Percentiles rank a stretch among this genome's conserved stretches.
Conservation (phyloP, 2,797 vertebrate genomes). For the Eurystomus glaucurus region DNA sequence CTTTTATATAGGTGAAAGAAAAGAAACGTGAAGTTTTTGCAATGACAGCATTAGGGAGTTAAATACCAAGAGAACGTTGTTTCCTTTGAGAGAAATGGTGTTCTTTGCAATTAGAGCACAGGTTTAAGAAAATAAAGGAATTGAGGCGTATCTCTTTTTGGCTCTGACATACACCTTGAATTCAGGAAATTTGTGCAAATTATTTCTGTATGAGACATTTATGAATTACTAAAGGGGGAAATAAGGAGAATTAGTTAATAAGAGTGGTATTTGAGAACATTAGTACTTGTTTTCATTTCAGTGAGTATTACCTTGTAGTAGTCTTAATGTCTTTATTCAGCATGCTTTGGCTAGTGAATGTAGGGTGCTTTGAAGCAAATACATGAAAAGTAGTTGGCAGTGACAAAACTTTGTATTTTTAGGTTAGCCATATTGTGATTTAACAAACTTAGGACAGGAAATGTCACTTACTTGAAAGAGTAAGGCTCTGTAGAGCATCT, state of each 20-base stretch:
- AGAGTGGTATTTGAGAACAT: background rate
- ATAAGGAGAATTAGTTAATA: background rate
- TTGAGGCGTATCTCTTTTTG: background rate
- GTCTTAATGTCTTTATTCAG: background rate
- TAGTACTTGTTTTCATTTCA: background rate
- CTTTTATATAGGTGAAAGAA: background rate
- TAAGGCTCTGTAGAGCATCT: background rate
- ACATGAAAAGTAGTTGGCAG: background rate
- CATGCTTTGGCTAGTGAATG: background rate
- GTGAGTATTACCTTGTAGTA: background rate
- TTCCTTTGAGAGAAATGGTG: background rate
- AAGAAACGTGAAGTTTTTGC: background rate
- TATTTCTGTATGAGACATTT: background rate
- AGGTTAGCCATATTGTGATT: background rate
- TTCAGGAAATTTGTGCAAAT: conserved; percentile 8
- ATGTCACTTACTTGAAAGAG: background rate
- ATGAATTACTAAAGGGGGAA: background rate
- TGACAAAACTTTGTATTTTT: background rate
- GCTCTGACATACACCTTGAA: background rate
- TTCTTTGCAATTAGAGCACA: conserved; percentile 3
- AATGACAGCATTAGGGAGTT: background rate
- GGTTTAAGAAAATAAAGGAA: background rate
- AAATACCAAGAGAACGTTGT: background rate
- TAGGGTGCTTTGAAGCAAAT: background rate
- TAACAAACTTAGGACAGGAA: background rate